Evolutionary conservation across 2,113 vertebrate species (phyloP).

Genomic region (Xyliphius kryptos): DNA sequence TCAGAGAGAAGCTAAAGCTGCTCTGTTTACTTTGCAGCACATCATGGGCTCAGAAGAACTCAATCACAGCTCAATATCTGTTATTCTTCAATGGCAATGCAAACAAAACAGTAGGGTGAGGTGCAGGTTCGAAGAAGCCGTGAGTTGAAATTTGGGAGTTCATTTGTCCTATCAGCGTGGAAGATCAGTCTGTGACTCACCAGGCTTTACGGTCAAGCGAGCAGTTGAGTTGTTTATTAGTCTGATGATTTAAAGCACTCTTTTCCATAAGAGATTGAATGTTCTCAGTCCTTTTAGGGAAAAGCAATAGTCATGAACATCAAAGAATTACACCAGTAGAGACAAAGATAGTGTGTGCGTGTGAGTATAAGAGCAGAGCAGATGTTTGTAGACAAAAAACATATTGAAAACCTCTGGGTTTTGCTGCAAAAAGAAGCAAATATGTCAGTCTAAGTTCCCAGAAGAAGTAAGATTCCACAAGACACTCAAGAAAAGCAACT

Average conservation of each 20-base stretch:
- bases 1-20: slow-evolving; percentile 25
- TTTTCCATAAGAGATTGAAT: slow-evolving; percentile 22
- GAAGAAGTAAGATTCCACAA: too few species aligned
- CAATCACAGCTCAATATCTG: slow-evolving; percentile 20
- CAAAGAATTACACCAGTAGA: slow-evolving; percentile 21
- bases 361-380: neutral
- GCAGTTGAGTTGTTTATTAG: slow-evolving; percentile 38
- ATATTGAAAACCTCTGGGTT: too few species aligned
- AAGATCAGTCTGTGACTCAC: slow-evolving; percentile 29
- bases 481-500: too few species aligned
- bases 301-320: slow-evolving; percentile 33
- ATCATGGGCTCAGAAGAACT: slow-evolving; percentile 28
- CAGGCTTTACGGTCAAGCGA: slow-evolving; percentile 28
- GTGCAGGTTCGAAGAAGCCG: slow-evolving; percentile 12
- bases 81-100: neutral
- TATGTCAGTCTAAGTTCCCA: too few species aligned
- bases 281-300: slow-evolving; percentile 38
- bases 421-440: too few species aligned
- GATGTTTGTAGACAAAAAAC: too few species aligned
- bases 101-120: slow-evolving; percentile 10
- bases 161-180: slow-evolving; percentile 20
- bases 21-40: slow-evolving; percentile 40
- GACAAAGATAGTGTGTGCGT: slow-evolving; percentile 8
- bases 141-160: slow-evolving; percentile 11
- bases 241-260: slow-evolving; percentile 24